Percentiles rank a stretch among this genome's conserved stretches.
phyloP scores from a whole-genome alignment of 92 coral and sea anemone species.

The Epizoanthus stellaris region DNA sequence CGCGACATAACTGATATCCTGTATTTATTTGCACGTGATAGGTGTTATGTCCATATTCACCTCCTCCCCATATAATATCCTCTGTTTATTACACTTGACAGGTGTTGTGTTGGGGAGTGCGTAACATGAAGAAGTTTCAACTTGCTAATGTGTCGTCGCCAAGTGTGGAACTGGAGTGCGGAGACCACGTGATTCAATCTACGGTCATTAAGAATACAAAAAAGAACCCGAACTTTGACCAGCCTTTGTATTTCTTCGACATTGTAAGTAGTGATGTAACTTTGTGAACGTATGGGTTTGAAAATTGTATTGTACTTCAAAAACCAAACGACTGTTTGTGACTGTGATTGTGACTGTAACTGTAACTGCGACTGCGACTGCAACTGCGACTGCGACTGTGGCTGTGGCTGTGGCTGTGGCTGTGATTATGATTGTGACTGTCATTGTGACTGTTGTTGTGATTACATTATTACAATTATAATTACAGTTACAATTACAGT shows the following conservation, averaged over 20 bases:
- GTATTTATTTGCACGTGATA: neutral
- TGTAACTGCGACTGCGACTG: too few relatives aligned
- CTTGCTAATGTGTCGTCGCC: conserved; percentile 90
- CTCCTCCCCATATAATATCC: neutral
- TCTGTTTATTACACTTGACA: neutral
- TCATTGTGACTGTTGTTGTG: too few relatives aligned
- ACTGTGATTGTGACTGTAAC: too few relatives aligned
- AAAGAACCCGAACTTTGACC: conserved; percentile 94
- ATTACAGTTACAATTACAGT: neutral
- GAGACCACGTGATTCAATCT: conserved; percentile 86
- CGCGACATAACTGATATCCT: too few relatives aligned
- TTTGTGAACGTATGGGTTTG: neutral
- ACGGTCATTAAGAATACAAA: conserved; percentile 83
- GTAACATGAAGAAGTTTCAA: conserved; percentile 94
- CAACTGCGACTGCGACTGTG: too few relatives aligned
- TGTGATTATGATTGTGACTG: too few relatives aligned
- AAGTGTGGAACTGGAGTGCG: conserved; percentile 92
- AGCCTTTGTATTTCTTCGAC: conserved; percentile 91
- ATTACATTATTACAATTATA: neutral
- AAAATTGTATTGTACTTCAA: neutral
- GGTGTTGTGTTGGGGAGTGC: conserved; percentile 98
- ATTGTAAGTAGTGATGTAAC: conserved; percentile 64
- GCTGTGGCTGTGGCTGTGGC: too few relatives aligned
- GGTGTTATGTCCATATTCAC: neutral
- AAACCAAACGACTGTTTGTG: too few relatives aligned